Percentiles rank a stretch among this genome's conserved stretches.
phyloP scores from a whole-genome alignment of 2,888 invertebrate species.

The Andrena trimmerana region DNA sequence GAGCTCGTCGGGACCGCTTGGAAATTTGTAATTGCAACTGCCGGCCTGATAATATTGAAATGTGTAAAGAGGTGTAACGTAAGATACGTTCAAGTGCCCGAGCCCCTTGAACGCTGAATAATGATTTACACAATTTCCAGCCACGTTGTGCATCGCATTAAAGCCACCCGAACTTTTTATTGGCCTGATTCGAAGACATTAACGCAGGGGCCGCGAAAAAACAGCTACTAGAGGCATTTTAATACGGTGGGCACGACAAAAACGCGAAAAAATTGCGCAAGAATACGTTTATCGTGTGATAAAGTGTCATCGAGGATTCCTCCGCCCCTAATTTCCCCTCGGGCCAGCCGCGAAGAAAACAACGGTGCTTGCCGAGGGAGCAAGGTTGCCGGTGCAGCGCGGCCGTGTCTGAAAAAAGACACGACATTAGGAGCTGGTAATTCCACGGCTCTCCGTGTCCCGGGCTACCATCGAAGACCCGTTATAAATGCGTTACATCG shows the following conservation, averaged over 20 bases:
- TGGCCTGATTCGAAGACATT: no score
- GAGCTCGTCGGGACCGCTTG: neutral
- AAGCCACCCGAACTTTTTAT: no score
- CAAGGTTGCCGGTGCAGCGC: conserved; percentile 14
- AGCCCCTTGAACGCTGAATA: neutral
- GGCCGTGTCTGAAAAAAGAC: conserved; percentile 48
- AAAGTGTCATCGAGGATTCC: conserved; percentile 28
- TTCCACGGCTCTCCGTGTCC: conserved; percentile 47
- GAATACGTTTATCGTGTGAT: conserved; percentile 23
- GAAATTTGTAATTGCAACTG: conserved; percentile 6
- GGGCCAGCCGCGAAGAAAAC: conserved; percentile 34
- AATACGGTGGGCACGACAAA: neutral
- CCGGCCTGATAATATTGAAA: neutral
- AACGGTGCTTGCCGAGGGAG: conserved; percentile 38
- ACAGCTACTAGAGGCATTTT: neutral
- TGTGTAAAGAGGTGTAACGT: neutral
- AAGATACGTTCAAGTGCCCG: neutral
- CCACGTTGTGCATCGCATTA: no score
- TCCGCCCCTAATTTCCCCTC: conserved; percentile 29
- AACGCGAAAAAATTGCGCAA: neutral
- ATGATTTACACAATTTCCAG: neutral
- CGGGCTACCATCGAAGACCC: conserved; percentile 47
- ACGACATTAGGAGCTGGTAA: conserved; percentile 60
- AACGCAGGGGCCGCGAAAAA: neutral
- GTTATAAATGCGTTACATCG: conserved; percentile 60